These are phyloP conservation scores for Tubulanus polymorphus DNA, from an alignment of 2,888 invertebrate genomes.

Conservation along the genomic window DNA sequence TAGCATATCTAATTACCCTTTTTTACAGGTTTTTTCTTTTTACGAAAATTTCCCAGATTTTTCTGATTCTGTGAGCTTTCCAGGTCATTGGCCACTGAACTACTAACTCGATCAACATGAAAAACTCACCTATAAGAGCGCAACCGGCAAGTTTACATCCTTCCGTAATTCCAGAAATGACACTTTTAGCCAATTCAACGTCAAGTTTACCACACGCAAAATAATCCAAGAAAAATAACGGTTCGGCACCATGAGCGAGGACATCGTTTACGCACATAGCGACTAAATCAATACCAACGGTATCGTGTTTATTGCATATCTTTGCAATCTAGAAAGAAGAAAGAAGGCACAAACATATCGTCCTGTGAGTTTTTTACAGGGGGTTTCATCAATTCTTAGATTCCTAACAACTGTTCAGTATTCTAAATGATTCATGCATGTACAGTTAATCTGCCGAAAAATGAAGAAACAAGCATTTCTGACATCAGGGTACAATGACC, in stretches of 20 bases:
- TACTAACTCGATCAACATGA: too few species aligned
- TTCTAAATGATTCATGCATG: not conserved
- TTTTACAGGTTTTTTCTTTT: too few species aligned
- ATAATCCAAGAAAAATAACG: slow-evolving; percentile 94
- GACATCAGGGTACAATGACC: too few species aligned
- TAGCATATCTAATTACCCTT: too few species aligned
- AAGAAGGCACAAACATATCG: not conserved
- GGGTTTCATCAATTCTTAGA: too few species aligned
- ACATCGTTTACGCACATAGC: slow-evolving; percentile 99
- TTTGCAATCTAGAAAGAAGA: slow-evolving; percentile 69
- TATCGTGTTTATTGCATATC: slow-evolving; percentile 70
- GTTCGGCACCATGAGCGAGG: slow-evolving; percentile 90
- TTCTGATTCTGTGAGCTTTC: too few species aligned
- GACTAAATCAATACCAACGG: slow-evolving; percentile 90
- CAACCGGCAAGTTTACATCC: slow-evolving; percentile 85
- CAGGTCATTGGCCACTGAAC: too few species aligned
- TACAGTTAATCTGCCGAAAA: not conserved
- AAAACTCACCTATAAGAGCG: slow-evolving; percentile 76
- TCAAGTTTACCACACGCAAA: slow-evolving; percentile 87
- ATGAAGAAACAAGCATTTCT: too few species aligned
- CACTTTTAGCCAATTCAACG: slow-evolving; percentile 70
- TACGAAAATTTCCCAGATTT: too few species aligned
- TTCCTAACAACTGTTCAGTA: too few species aligned
- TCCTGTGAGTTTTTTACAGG: too few species aligned
- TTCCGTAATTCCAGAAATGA: slow-evolving; percentile 81